Evolutionary conservation across 2,888 invertebrate genomes (phyloP), one percentile per base, ranked within the genome.

Genomic region (Pemphredon lugubris): DNA sequence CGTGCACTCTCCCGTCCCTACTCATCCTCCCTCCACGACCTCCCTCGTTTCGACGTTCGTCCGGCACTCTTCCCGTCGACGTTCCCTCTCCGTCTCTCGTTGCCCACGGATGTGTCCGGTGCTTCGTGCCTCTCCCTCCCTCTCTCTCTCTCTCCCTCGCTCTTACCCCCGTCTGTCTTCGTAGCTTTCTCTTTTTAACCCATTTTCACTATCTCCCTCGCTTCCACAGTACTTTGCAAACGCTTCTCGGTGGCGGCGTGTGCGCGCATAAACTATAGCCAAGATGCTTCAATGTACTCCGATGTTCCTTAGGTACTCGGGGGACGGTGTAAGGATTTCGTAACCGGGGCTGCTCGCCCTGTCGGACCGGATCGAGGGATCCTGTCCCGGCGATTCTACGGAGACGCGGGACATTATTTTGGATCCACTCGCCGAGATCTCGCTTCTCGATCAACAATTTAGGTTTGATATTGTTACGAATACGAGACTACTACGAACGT

Each of bases 71-170:
- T 34, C 18, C 57, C 48, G 48, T 55, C 48, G 39, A 20, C 54
- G 23, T 45, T 53, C 60, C 42, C 48, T 39, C 44, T 40, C 37
- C 40, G 42, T 18, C 13, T 18, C 32, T n/a, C 64, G 13, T 4
- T n/a, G 16, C 9, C 40, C 50, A 5, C 51, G 42, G 53, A 63
- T 67, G 67, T 54, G 21, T 18, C 54, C 55, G 55, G 60, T 50
- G 63, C 47, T 34, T 34, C 13, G 26, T 26, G 7, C 20, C 59
- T 55, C 73, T 73, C 60, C 58, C 65, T 72, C 71, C 58, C 54
- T 47, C 47, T 58, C 42, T 57, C 23, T 54, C 54, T 75, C 58
- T 50, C 50, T 71, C 58, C 61, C 51, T 69, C 57, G 55, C 11
- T 32, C 18, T 9, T 2, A 3, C 57, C 30, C 34, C 20, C 26